Conservation (phyloP, 2,797 vertebrate species). For the Calcarius lapponicus region DNA sequence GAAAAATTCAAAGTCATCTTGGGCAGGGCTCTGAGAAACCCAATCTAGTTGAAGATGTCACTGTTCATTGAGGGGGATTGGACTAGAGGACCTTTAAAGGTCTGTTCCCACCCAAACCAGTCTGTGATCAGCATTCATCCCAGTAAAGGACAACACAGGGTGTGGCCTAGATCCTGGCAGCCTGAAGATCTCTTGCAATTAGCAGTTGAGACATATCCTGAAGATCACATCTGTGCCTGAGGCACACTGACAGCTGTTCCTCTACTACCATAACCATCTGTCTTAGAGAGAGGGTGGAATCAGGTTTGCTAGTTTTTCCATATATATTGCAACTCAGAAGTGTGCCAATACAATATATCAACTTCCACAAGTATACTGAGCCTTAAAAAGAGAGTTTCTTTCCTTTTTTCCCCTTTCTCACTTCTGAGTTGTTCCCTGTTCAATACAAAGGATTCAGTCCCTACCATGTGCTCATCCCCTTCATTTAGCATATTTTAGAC, state of each 20-base stretch:
- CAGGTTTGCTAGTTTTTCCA: background rate
- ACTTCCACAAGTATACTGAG: background rate
- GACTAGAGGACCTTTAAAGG: background rate
- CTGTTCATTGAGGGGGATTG: background rate
- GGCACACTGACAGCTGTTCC: background rate
- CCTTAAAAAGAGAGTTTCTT: background rate
- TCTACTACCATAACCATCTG: background rate
- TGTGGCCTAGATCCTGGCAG: rapidly evolving
- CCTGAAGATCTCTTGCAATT: background rate
- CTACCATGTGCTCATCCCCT: background rate
- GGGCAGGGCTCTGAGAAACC: background rate
- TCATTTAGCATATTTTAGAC: background rate
- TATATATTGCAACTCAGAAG: background rate
- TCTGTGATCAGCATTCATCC: too few relatives aligned
- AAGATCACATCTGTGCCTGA: background rate
- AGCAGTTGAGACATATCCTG: background rate
- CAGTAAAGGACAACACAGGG: background rate
- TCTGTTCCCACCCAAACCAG: background rate
- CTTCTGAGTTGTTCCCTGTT: background rate
- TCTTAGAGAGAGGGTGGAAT: background rate
- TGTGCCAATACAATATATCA: background rate
- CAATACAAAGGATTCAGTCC: background rate
- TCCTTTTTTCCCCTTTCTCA: background rate
- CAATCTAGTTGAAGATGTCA: rapidly evolving
- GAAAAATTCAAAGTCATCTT: background rate